Evolutionary conservation across 2,797 vertebrate genomes (phyloP).

Genomic region (Ambastaia sidthimunki): DNA sequence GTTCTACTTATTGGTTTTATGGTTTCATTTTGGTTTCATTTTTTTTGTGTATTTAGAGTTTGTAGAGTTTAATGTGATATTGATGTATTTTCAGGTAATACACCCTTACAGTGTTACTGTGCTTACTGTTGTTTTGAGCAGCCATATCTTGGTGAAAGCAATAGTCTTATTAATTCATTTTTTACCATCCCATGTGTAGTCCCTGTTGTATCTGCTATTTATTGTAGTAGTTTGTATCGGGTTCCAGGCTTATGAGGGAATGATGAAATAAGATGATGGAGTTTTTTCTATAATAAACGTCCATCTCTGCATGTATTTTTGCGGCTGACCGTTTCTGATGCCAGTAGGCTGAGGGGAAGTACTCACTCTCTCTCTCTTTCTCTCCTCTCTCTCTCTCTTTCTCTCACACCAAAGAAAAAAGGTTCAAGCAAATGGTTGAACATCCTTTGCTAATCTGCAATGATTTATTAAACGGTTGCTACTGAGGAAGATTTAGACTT

Average conservation of each 20-base stretch:
- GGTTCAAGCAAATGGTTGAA: slow-evolving; percentile 34
- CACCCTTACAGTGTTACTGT: background rate
- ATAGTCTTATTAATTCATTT: background rate
- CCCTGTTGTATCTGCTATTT: slow-evolving; percentile 21
- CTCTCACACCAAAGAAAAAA: slow-evolving; percentile 17
- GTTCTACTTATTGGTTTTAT: background rate
- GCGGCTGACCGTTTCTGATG: slow-evolving; percentile 17
- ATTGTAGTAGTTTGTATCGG: background rate
- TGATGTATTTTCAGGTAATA: background rate
- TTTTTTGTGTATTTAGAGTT: background rate
- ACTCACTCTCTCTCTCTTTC: too few species aligned
- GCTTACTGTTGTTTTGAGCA: background rate
- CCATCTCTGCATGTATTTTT: slow-evolving; percentile 2
- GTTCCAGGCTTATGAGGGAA: background rate
- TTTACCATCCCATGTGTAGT: background rate
- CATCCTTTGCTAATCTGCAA: slow-evolving; percentile 43
- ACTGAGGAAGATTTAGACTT: slow-evolving; percentile 36
- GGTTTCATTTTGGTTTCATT: too few species aligned
- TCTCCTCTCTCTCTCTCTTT: too few species aligned
- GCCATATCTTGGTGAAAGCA: background rate
- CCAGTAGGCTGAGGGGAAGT: slow-evolving; percentile 22
- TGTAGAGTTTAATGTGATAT: background rate
- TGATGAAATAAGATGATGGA: background rate
- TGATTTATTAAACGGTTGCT: slow-evolving; percentile 51
- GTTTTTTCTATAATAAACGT: slow-evolving; percentile 25